Evolutionary conservation across 2,113 vertebrate species (phyloP), one percentile per base, ranked within the genome.

Genomic region (Sigmodon hispidus): DNA sequence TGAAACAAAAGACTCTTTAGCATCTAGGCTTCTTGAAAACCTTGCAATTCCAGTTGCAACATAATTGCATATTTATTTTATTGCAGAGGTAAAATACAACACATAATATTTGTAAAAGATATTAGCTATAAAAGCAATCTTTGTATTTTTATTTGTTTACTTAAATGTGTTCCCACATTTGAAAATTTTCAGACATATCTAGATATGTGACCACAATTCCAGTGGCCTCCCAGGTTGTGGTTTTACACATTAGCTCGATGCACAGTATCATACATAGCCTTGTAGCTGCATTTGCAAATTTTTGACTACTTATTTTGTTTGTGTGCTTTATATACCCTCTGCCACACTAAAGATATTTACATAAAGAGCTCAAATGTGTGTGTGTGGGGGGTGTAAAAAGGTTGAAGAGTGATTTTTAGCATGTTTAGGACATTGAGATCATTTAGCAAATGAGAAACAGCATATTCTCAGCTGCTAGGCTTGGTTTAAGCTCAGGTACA

Each of bases 21-120:
- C 31, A 48, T 61, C 7, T 91, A 83, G 34, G 57, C 3, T 50
- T 84, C 63, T 95, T 93, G 26, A 93, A 77, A 93, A 48, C 45
- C 45, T 94, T 84, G 26, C 31, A 67, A n/a, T 77, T 94, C 69
- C 55, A 72, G 48, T 48, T 73, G 48, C 8, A 90, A 16, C 67
- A 34, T 81, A 94, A 59, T 57, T 65, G 52, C 57, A 29, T 92
- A 89, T 75, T 94, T 89, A 96, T 94, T 83, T 63, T 80, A 84
- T n/a, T 87, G 31, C n/a, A 85, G 80, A 95, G 84, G 13, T 57
- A 73, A 95, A 87, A 90, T 65, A n/a, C 16, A 43, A 67, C 19
- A 90, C n/a, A 69, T 31, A 12, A 55, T 63, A 57, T 65, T 89
- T 94, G 24, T 79, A 48, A 91, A 95, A 91, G 24, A 2, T 45